phyloP scores from a whole-genome alignment of 2,113 vertebrate species.

The Anas platyrhynchos region DNA sequence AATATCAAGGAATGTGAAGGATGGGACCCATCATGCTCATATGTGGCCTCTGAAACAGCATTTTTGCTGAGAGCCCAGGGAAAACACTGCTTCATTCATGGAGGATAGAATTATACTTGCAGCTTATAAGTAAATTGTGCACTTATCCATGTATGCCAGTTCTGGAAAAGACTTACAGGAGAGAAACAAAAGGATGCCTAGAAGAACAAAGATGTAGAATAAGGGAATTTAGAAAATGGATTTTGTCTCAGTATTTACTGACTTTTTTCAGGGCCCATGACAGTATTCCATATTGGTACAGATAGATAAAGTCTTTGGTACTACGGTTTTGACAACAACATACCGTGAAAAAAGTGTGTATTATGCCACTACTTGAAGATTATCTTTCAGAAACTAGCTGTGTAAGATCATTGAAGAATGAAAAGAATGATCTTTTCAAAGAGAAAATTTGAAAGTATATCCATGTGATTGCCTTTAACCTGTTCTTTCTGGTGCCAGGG shows the following conservation, averaged over 20 bases:
- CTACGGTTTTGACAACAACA: not conserved
- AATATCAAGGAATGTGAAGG: not conserved
- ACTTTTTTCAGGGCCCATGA: not conserved
- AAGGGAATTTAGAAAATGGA: not conserved
- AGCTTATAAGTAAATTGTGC: not conserved
- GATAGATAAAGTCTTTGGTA: not conserved
- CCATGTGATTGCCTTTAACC: too few species aligned
- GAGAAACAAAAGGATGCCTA: not conserved
- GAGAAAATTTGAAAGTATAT: too few species aligned
- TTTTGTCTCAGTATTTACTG: not conserved
- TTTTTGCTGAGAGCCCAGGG: not conserved
- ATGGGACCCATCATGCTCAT: not conserved
- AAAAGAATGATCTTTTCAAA: too few species aligned
- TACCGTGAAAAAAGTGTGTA: not conserved
- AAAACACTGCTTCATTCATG: fast-evolving
- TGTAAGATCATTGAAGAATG: too few species aligned
- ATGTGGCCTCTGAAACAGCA: not conserved
- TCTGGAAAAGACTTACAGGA: not conserved
- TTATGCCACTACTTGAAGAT: not conserved
- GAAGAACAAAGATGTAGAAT: not conserved
- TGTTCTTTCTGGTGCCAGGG: too few species aligned
- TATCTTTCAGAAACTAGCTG: not conserved
- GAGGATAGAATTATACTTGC: not conserved
- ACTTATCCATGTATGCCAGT: not conserved
- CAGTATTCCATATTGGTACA: too few species aligned